Evolutionary conservation across 2,797 vertebrate genomes (phyloP).

Genomic region (Anabas testudineus): DNA sequence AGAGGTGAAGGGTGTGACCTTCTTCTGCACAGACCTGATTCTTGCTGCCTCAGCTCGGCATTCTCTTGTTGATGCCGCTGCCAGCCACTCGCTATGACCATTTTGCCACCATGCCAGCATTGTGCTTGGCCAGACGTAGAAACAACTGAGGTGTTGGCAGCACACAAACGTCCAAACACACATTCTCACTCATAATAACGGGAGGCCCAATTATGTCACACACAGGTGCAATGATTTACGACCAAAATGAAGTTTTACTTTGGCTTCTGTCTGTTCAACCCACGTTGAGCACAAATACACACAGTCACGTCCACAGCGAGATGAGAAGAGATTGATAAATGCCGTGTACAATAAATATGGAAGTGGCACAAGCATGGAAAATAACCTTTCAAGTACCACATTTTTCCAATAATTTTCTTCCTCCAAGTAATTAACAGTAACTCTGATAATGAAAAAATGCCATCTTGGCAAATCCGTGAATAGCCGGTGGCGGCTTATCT

Average conservation of each 20-base stretch:
- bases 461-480: slow-evolving; percentile 56
- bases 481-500: slow-evolving; percentile 54
- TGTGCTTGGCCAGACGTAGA: slow-evolving; percentile 88
- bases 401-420: slow-evolving; percentile 16
- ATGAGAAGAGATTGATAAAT: not conserved
- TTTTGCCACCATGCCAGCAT: slow-evolving; percentile 85
- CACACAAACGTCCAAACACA: slow-evolving; percentile 68
- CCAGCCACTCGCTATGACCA: slow-evolving; percentile 82
- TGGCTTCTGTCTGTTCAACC: slow-evolving; percentile 82
- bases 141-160: slow-evolving; percentile 88
- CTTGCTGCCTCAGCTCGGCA: slow-evolving; percentile 80
- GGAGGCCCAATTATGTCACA: slow-evolving; percentile 76
- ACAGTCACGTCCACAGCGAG: not conserved
- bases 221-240: slow-evolving; percentile 86
- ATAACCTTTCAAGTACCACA: slow-evolving; percentile 38
- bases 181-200: slow-evolving; percentile 38
- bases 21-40: slow-evolving; percentile 75
- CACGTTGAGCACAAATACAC: slow-evolving; percentile 25
- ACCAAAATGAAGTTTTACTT: slow-evolving; percentile 86
- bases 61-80: slow-evolving; percentile 77
- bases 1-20: slow-evolving; percentile 68
- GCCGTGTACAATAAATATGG: not conserved
- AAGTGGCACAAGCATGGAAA: not conserved
- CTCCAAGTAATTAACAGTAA: slow-evolving; percentile 37
- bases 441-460: slow-evolving; percentile 27